phyloP scores from a whole-genome alignment of 1,140 invertebrate genomes.

The Luehdorfia chinensis region DNA sequence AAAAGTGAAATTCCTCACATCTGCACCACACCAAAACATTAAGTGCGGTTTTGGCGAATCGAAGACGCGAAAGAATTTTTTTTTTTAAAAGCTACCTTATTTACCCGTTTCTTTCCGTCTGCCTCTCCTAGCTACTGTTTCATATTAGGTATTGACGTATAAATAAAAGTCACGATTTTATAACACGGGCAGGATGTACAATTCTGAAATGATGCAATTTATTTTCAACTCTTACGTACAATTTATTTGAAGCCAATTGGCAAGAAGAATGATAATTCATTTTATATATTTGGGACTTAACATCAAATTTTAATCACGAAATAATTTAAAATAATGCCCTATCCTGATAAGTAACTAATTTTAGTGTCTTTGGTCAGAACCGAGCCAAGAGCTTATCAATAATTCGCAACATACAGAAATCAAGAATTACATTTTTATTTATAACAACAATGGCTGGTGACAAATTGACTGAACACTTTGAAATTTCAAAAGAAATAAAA shows the following conservation, averaged over 20 bases:
- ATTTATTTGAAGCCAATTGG: neutral
- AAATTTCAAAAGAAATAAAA: neutral
- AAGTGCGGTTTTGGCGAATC: neutral
- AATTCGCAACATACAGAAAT: neutral
- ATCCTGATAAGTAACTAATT: neutral
- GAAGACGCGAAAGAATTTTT: neutral
- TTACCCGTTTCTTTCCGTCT: no score
- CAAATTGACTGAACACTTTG: neutral
- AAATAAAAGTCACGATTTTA: no score
- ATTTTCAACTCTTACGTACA: no score
- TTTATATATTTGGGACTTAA: neutral
- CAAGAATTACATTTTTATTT: no score
- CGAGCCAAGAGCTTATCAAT: slow-evolving; percentile 7
- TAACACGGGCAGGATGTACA: no score
- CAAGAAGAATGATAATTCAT: neutral
- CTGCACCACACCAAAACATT: neutral
- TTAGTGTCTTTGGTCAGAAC: slow-evolving; percentile 14
- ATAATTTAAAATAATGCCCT: slow-evolving; percentile 11
- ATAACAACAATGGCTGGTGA: neutral
- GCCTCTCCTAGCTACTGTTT: no score
- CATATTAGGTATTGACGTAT: neutral
- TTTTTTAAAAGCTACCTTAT: slow-evolving; percentile 1
- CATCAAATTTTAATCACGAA: neutral
- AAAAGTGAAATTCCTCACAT: slow-evolving; percentile 5
- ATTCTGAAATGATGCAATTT: no score